Conservation (phyloP, 2,113 vertebrate species). For the Strix aluco region DNA sequence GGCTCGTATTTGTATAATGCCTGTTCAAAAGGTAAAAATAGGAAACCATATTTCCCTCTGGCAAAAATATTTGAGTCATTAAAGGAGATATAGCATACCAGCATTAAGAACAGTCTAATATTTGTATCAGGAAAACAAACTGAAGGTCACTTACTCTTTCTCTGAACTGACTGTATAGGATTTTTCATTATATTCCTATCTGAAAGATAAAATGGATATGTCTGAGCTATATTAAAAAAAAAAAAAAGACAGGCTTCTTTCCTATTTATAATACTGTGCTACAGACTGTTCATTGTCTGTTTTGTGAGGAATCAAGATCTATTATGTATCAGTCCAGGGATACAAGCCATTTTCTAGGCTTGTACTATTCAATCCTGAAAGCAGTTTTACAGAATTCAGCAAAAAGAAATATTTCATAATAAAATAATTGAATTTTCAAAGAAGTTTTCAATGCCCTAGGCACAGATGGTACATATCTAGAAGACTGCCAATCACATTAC, state of each 20-base stretch:
- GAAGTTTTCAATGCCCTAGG: not conserved
- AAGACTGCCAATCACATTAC: not conserved
- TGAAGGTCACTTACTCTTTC: not conserved
- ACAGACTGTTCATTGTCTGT: constrained; percentile 51
- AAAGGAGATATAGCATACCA: not conserved
- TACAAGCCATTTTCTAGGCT: constrained; percentile 10
- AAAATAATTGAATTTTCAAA: constrained; percentile 48
- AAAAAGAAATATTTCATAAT: constrained; percentile 29
- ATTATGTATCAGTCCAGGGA: constrained; percentile 59
- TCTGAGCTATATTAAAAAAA: not conserved
- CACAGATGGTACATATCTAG: not conserved
- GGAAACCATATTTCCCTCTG: not conserved
- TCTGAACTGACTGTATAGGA: not conserved
- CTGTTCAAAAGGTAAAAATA: not conserved
- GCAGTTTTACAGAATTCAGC: constrained; percentile 48
- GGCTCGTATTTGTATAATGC: not conserved
- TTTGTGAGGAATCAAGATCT: constrained; percentile 54
- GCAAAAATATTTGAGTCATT: constrained; percentile 53
- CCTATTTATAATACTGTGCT: constrained; percentile 29
- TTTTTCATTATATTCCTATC: constrained; percentile 10
- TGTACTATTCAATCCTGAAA: constrained; percentile 45
- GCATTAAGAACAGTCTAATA: not conserved
- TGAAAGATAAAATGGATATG: constrained; percentile 27
- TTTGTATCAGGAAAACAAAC: constrained; percentile 47
- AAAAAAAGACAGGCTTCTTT: not conserved